phyloP scores from a whole-genome alignment of 2,797 vertebrate species.

The Gila robusta region DNA sequence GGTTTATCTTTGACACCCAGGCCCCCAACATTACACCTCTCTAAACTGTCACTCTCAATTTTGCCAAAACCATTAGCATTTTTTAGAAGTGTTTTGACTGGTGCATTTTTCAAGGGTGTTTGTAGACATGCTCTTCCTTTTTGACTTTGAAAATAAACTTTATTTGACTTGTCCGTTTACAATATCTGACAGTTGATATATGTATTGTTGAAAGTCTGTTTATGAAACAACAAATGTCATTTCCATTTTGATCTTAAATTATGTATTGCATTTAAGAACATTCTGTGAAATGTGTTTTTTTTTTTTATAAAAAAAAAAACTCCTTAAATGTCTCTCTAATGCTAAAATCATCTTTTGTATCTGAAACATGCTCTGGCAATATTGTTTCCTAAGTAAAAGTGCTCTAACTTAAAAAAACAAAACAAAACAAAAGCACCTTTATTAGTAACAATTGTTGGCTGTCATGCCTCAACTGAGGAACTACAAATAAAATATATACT shows the following conservation, averaged over 20 bases:
- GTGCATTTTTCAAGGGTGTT: background rate
- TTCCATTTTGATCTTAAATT: background rate
- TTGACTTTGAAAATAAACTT: constrained; percentile 4
- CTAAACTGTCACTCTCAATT: background rate
- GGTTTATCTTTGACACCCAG: constrained; percentile 39
- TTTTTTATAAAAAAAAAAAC: background rate
- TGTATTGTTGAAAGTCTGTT: background rate
- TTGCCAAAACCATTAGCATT: constrained; percentile 5
- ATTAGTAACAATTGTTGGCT: background rate
- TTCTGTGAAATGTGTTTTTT: too few species aligned
- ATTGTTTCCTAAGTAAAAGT: background rate
- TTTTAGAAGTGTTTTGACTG: background rate
- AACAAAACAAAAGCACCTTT: background rate
- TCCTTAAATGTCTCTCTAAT: background rate
- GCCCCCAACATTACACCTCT: constrained; percentile 20
- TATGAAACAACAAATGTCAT: background rate
- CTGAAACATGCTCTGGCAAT: background rate
- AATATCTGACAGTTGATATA: background rate
- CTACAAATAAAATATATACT: too few species aligned
- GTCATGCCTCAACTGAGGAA: background rate
- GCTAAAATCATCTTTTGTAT: background rate
- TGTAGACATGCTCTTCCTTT: background rate
- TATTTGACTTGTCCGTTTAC: background rate
- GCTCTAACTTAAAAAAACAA: background rate
- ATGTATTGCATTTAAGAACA: background rate